Percentiles rank a stretch among this genome's conserved stretches.
Conservation (phyloP, 2,113 vertebrate genomes). For the Mormyrus lacerda region DNA sequence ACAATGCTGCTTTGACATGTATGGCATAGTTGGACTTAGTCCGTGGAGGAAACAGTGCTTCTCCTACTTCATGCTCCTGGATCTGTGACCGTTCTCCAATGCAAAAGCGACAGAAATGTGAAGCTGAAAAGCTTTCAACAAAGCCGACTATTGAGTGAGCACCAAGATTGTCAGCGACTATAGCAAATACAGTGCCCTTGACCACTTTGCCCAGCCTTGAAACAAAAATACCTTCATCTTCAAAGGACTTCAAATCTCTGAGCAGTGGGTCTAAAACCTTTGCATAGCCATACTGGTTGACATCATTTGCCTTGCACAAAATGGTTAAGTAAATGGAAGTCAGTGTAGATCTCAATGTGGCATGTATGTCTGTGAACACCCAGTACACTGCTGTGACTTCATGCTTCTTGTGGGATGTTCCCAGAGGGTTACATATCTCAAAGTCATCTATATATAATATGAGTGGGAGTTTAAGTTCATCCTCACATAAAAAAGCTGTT, state of each 20-base stretch:
- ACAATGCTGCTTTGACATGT: slow-evolving; percentile 9
- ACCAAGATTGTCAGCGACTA: slow-evolving; percentile 24
- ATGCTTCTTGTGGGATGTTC: no score
- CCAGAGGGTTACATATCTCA: no score
- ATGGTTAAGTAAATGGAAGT: slow-evolving; percentile 26
- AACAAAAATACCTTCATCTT: slow-evolving; percentile 28
- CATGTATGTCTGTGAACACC: slow-evolving; percentile 19
- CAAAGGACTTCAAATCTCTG: slow-evolving; percentile 9
- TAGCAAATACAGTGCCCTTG: slow-evolving; percentile 6
- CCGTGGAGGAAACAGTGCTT: not conserved
- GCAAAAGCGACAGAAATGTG: slow-evolving; percentile 24
- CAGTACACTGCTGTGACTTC: slow-evolving; percentile 13
- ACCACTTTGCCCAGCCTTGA: slow-evolving; percentile 11
- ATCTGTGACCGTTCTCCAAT: slow-evolving; percentile 13
- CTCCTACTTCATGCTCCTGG: slow-evolving; percentile 21
- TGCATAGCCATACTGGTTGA: slow-evolving; percentile 19
- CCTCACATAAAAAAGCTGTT: slow-evolving; percentile 23
- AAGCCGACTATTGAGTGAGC: slow-evolving; percentile 27
- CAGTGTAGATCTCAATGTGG: slow-evolving; percentile 7
- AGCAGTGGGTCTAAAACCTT: not conserved
- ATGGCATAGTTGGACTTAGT: slow-evolving; percentile 2
- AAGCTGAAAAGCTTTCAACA: slow-evolving; percentile 27
- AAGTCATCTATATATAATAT: not conserved
- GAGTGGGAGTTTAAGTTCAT: slow-evolving; percentile 25
- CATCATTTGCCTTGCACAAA: slow-evolving; percentile 23